Evolutionary conservation across 2,113 vertebrate genomes (phyloP), one percentile per base, ranked within the genome.

Genomic region (Lophura nycthemera): DNA sequence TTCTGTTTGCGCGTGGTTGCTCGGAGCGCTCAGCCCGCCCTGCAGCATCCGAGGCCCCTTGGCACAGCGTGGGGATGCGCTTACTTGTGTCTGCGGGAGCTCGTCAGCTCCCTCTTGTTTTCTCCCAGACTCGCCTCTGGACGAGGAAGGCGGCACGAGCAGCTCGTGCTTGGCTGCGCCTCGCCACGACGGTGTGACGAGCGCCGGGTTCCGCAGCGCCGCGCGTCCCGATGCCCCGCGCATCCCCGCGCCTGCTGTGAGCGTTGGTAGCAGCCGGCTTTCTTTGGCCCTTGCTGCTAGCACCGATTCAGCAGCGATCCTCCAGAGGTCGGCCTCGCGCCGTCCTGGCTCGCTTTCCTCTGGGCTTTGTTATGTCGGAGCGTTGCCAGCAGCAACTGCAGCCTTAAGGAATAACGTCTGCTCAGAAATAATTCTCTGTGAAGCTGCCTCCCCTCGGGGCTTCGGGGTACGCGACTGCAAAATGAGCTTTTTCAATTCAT

Each of bases 251-350:
- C 42, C 59, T 56, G 13, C 3, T 0, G n/a, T 36, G 40, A 19
- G 30, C 56, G 20, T 18, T 29, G 56, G 16, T 57, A 11, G 63
- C 10, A 6, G 32, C 64, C 0, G 2, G n/a, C 50, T 57, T 61
- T 36, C 38, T 57, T 61, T 20, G 66, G 38, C 78, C 63, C 45
- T 74, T 20, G 36, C 12, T 1, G 4, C 29, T 0, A 0, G 43
- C 54, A 90, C 71, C 57, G 7, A 69, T 90, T 32, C 61, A 3
- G 36, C 30, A 20, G 21, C 5, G 13, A 60, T 40, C 96, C 97
- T 91, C 75, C 94, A 97, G 97, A 94, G 97, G 97, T 92, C 88
- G 52, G 95, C 83, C 96, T 96, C 6, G 5, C 52, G 74, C 43
- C 3, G 1, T 59, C 48, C 72, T 1, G 0, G 12, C 40, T 88